Evolutionary conservation across 2,888 invertebrate species (phyloP).

Genomic region (Oxyteleia sp.): DNA sequence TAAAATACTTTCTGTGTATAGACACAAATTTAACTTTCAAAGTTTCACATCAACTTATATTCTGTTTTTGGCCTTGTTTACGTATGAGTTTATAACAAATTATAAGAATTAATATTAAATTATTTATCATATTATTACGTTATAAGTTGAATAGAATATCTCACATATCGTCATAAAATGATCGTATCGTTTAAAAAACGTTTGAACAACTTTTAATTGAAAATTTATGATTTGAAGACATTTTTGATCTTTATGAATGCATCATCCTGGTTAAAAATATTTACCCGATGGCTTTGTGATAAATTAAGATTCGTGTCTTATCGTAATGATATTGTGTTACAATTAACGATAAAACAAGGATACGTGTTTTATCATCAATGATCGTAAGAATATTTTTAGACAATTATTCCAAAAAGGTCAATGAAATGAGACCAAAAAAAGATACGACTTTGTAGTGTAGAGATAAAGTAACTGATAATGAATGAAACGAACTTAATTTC

Average conservation of each 20-base stretch:
- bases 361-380: constrained; percentile 55
- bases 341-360: constrained; percentile 14
- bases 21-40: too few relatives aligned
- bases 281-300: constrained; percentile 29
- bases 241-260: constrained; percentile 22
- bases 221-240: constrained; percentile 5
- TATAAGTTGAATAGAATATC: neutral
- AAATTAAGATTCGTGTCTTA: constrained; percentile 47
- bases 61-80: too few relatives aligned
- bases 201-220: neutral
- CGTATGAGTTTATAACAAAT: too few relatives aligned
- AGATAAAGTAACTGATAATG: constrained; percentile 17
- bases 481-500: constrained; percentile 23
- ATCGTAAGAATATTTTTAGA: constrained; percentile 36
- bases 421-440: constrained; percentile 37
- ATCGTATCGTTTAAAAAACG: neutral
- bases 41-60: too few relatives aligned
- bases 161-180: neutral
- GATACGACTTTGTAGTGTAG: constrained; percentile 11
- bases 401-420: constrained; percentile 41
- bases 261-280: constrained; percentile 42
- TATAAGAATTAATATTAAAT: neutral
- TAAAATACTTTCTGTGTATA: too few relatives aligned
- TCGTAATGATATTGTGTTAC: constrained; percentile 30
- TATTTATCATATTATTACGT: neutral